Percentiles rank a stretch among this genome's conserved stretches.
phyloP scores from a whole-genome alignment of 2,797 vertebrate species.

The Oceanodroma leucorhoa region DNA sequence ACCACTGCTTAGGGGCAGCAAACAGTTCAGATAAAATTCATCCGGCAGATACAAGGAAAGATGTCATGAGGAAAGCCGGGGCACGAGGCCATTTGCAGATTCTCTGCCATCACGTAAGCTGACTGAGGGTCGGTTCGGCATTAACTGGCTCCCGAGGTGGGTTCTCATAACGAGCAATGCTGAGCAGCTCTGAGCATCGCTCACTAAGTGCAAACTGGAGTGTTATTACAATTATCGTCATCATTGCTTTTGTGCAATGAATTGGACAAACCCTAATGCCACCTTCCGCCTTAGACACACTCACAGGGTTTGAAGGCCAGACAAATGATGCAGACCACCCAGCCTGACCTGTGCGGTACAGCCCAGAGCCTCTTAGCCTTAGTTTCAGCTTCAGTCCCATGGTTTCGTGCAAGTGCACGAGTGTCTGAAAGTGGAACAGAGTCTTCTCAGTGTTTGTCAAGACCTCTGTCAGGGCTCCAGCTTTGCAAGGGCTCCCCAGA shows the following conservation, averaged over 20 bases:
- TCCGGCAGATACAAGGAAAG: background rate
- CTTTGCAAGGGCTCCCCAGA: background rate
- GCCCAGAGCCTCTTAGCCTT: background rate
- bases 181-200: background rate
- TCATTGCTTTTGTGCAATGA: background rate
- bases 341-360: background rate
- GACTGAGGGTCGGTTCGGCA: background rate
- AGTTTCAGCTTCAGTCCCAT: background rate
- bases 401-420: background rate
- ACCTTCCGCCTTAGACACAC: background rate
- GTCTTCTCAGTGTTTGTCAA: background rate
- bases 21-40: constrained; percentile 83
- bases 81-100: background rate
- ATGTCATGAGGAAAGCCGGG: background rate
- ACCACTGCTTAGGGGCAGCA: constrained; percentile 79
- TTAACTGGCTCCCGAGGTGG: background rate
- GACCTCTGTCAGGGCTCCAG: background rate
- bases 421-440: background rate
- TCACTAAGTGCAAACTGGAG: background rate
- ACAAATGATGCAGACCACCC: background rate
- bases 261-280: background rate
- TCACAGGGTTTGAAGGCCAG: background rate
- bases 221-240: background rate
- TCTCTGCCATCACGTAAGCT: background rate
- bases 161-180: background rate